Evolutionary conservation across 2,888 invertebrate species (phyloP).

Genomic region (Aporophyla lueneburgensis): DNA sequence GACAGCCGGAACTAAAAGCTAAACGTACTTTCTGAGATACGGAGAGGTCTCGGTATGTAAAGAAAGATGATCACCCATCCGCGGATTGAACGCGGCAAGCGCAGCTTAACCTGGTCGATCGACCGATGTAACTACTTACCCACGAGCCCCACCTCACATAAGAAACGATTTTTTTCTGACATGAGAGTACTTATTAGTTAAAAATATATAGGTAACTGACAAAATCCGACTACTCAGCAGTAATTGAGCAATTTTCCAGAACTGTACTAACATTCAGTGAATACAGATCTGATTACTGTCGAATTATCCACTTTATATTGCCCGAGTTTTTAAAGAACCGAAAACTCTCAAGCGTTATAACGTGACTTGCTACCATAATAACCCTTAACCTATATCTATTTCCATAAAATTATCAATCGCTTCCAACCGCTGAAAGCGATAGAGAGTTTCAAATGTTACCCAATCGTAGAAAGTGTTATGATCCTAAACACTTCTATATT

Average conservation of each 20-base stretch:
- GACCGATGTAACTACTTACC: too few relatives aligned
- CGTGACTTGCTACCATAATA: conserved; percentile 26
- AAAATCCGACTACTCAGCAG: neutral
- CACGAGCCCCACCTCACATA: too few relatives aligned
- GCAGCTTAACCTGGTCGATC: too few relatives aligned
- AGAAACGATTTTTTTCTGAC: too few relatives aligned
- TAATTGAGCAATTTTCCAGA: conserved; percentile 13
- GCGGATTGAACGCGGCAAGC: too few relatives aligned
- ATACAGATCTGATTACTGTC: conserved; percentile 18
- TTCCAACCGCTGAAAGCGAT: conserved; percentile 32
- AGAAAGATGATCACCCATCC: too few relatives aligned
- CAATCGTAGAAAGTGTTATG: conserved; percentile 31
- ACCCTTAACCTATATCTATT: conserved; percentile 31
- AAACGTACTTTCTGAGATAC: too few relatives aligned
- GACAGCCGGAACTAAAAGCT: too few relatives aligned
- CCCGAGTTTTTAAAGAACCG: conserved; percentile 29
- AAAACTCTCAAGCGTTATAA: conserved; percentile 5
- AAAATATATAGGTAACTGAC: neutral
- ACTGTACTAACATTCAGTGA: conserved; percentile 17
- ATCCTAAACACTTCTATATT: conserved; percentile 46
- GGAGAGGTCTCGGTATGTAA: too few relatives aligned
- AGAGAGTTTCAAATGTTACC: conserved; percentile 39
- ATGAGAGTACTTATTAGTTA: too few relatives aligned
- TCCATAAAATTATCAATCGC: conserved; percentile 50
- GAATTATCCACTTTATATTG: conserved; percentile 16